Evolutionary conservation across 2,113 vertebrate species (phyloP).

Genomic region (Azemiops feae): DNA sequence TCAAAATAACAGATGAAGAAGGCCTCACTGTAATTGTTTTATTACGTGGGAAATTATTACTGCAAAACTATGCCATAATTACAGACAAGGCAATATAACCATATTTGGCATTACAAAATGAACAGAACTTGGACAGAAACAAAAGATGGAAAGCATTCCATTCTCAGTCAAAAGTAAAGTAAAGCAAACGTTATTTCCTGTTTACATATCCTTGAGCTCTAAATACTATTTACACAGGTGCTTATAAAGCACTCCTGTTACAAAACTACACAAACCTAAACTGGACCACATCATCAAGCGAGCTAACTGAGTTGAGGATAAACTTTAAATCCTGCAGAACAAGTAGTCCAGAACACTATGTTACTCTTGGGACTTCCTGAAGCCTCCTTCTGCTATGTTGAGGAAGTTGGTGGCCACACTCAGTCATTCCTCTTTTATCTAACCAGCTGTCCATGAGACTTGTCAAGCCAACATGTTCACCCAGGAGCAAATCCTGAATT

Average conservation of each 20-base stretch:
- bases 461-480: background rate
- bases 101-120: background rate
- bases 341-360: background rate
- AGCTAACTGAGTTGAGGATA: background rate
- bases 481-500: background rate
- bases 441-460: background rate
- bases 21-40: background rate
- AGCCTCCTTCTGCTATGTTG: background rate
- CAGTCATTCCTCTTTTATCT: background rate
- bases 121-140: background rate
- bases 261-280: fast-evolving
- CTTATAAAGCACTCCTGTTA: background rate
- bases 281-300: background rate
- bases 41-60: too few relatives aligned
- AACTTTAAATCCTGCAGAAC: background rate
- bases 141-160: background rate
- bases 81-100: fast-evolving
- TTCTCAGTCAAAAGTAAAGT: background rate
- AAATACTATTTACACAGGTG: background rate
- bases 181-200: background rate
- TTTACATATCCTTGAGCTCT: background rate
- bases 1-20: background rate
- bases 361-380: background rate
- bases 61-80: background rate
- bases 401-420: background rate